Evolutionary conservation across 2,797 vertebrate species (phyloP), one percentile per base, ranked within the genome.

Genomic region (Betta splendens): DNA sequence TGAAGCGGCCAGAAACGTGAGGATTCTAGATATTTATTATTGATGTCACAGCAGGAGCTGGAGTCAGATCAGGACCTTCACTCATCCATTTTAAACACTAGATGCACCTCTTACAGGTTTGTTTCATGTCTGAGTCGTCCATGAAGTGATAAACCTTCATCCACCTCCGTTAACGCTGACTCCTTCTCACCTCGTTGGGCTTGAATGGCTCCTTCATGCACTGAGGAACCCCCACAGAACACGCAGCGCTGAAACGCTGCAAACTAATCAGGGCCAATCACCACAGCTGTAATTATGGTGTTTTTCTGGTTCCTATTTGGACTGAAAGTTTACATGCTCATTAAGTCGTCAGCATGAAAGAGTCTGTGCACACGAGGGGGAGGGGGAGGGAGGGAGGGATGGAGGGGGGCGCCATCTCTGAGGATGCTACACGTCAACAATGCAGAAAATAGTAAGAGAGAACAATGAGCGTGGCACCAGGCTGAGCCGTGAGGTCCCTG

Each of bases 261-360:
- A 61, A 64, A 42, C 25, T 70, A 77, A 80, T 77, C 66, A 61
- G 61, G 36, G 72, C 63, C 69, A 67, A 58, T 56, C 69, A 55
- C 48, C 66, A 49, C n/a, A 22, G 53, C 45, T 75, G 58, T 77
- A 72, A 81, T 79, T 72, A 68, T 59, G 46, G 46, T 56, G 69
- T 68, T 72, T 77, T 55, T 63, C 63, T 69, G 40, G 26, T 56
- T 73, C 46, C 28, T 56, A 72, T 72, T 67, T 64, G 64, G 54
- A 64, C 64, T 72, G 72, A 69, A 77, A 72, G 73, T 75, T 77
- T 77, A 65, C 62, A 36, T 51, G 79, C 68, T 75, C 72, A 77
- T 81, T 79, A 77, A 47, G 64, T 10, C 75, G 73, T 77, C 78
- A 77, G 67, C 46, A 16, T 60, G 72, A 70, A 52, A 33, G 64